A percentile compares a stretch with the other conserved stretches of the same genome.
Conservation (phyloP, 2,888 invertebrate species). For the Apeira syringaria region DNA sequence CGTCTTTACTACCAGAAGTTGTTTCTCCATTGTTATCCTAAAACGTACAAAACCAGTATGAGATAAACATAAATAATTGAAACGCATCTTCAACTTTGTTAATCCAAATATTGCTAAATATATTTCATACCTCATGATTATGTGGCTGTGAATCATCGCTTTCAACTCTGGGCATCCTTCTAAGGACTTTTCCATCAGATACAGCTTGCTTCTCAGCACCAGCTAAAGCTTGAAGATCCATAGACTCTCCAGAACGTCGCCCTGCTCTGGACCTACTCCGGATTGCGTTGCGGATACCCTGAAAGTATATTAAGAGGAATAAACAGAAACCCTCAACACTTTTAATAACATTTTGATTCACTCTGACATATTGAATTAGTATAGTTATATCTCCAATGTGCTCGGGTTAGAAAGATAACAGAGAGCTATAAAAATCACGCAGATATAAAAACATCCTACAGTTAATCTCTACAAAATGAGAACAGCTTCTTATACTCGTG, state of each 20-base stretch:
- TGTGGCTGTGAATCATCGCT: conserved; percentile 87
- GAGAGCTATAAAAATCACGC: too few relatives aligned
- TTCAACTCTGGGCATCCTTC: conserved; percentile 89
- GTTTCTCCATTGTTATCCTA: conserved; percentile 73
- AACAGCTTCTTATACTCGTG: too few relatives aligned
- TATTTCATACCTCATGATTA: conserved; percentile 50
- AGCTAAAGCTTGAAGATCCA: conserved; percentile 81
- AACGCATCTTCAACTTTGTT: conserved; percentile 65
- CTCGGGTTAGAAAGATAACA: too few relatives aligned
- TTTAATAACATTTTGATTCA: too few relatives aligned
- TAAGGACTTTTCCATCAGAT: conserved; percentile 81
- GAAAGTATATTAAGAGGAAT: too few relatives aligned
- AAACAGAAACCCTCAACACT: too few relatives aligned
- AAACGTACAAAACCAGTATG: not conserved
- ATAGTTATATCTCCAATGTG: too few relatives aligned
- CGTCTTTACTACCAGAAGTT: conserved; percentile 75
- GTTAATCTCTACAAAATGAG: too few relatives aligned
- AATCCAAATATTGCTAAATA: conserved; percentile 49
- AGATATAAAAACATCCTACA: too few relatives aligned
- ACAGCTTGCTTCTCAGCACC: conserved; percentile 63
- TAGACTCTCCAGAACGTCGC: conserved; percentile 84
- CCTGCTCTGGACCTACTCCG: conserved; percentile 81
- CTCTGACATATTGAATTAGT: too few relatives aligned
- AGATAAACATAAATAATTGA: too few relatives aligned
- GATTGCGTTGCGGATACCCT: conserved; percentile 85